Conservation (phyloP, 2,888 invertebrate species). For the Scelioninae gen. 1 region DNA sequence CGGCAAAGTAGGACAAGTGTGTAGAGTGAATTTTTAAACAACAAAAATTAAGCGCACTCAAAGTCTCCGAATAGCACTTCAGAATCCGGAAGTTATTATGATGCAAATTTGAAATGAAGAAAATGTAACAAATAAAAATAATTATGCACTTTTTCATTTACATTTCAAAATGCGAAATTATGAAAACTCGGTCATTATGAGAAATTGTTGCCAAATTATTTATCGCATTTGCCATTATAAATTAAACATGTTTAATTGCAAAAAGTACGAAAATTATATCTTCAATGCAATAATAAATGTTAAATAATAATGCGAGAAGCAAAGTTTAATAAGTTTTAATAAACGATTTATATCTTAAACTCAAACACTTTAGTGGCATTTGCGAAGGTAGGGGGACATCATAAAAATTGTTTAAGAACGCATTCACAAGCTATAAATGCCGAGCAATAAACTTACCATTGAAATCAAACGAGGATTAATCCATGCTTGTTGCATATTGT, state of each 20-base stretch:
- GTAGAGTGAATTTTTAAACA: not conserved
- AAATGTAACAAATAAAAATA: constrained; percentile 10
- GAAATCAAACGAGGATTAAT: constrained; percentile 87
- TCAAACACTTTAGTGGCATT: constrained; percentile 9
- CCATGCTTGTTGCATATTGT: constrained; percentile 87
- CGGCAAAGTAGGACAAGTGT: not conserved
- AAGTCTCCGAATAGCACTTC: not conserved
- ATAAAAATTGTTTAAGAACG: constrained; percentile 35
- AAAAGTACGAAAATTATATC: too few species aligned
- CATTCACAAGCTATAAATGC: constrained; percentile 28
- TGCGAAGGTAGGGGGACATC: not conserved
- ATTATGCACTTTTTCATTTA: constrained; percentile 4
- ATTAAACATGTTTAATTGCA: not conserved
- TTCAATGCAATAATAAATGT: too few species aligned
- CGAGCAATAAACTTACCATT: constrained; percentile 84
- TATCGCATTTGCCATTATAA: not conserved
- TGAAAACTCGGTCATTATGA: constrained; percentile 1
- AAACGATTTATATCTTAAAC: constrained; percentile 11
- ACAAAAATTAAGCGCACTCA: constrained; percentile 6
- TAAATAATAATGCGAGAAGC: not conserved
- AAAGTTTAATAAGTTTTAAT: not conserved
- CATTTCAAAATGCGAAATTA: not conserved
- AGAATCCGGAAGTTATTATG: constrained; percentile 1
- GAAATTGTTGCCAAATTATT: not conserved
- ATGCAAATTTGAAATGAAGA: constrained; percentile 10